Conservation (phyloP, 2,888 invertebrate genomes). For the Xestobium rufovillosum region DNA sequence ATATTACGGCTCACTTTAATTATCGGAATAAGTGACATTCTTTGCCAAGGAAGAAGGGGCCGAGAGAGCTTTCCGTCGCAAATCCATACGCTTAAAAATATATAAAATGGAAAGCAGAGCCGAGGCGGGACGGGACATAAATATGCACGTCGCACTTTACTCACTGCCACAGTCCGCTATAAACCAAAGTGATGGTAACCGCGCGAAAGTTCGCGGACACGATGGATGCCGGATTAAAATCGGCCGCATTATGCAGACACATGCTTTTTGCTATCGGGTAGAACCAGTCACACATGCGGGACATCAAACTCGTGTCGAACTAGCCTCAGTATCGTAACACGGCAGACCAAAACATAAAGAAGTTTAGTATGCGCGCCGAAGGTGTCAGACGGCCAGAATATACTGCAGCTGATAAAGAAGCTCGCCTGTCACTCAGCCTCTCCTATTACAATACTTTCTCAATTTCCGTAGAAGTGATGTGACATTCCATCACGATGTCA, state of each 20-base stretch:
- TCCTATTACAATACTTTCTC: conserved; percentile 43
- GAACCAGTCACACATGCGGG: not conserved
- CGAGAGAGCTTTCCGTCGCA: conserved; percentile 19
- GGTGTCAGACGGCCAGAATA: conserved; percentile 38
- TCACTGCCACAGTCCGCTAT: too few relatives aligned
- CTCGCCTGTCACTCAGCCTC: conserved; percentile 41
- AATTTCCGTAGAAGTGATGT: conserved; percentile 43
- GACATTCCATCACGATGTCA: conserved; percentile 43
- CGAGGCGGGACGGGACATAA: conserved; percentile 24
- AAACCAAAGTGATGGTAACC: too few relatives aligned
- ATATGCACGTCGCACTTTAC: conserved; percentile 27
- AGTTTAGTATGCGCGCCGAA: conserved; percentile 36
- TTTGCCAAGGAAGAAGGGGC: conserved; percentile 7
- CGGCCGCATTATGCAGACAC: conserved; percentile 3
- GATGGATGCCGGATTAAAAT: too few relatives aligned
- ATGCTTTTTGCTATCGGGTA: conserved; percentile 1
- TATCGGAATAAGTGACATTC: conserved; percentile 19
- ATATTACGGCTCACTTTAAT: conserved; percentile 23
- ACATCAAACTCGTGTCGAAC: too few relatives aligned
- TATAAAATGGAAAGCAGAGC: conserved; percentile 25
- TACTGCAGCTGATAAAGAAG: conserved; percentile 43
- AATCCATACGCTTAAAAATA: conserved; percentile 25
- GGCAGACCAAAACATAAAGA: conserved; percentile 32
- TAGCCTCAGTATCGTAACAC: too few relatives aligned
- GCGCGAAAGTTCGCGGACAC: too few relatives aligned